These are phyloP conservation scores for Erebia aethiops DNA, from an alignment of 2,888 invertebrate species.

Conservation along the genomic window DNA sequence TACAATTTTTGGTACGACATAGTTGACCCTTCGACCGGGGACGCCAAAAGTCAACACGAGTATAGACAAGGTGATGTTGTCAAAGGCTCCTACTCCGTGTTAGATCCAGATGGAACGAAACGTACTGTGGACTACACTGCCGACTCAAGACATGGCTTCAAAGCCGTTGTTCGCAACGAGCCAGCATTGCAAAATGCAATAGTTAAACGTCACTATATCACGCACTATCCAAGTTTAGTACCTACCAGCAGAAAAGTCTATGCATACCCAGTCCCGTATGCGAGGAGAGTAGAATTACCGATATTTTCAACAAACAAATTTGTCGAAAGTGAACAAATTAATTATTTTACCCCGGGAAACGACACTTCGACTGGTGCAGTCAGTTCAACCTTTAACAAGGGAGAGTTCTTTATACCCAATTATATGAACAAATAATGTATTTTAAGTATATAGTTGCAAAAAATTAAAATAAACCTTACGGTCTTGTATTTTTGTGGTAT, in stretches of 20 bases:
- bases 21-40: slow-evolving; percentile 81
- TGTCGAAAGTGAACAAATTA: slow-evolving; percentile 35
- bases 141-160: slow-evolving; percentile 79
- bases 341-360: slow-evolving; percentile 62
- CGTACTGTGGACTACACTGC: slow-evolving; percentile 75
- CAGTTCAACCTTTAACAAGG: slow-evolving; percentile 44
- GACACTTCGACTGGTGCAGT: slow-evolving; percentile 46
- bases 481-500: slow-evolving; percentile 39
- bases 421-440: slow-evolving; percentile 28
- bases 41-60: slow-evolving; percentile 73
- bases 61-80: slow-evolving; percentile 67
- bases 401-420: slow-evolving; percentile 63
- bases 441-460: neutral
- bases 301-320: slow-evolving; percentile 40
- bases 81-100: slow-evolving; percentile 68
- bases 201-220: slow-evolving; percentile 22
- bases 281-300: slow-evolving; percentile 32
- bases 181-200: slow-evolving; percentile 44
- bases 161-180: slow-evolving; percentile 76
- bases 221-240: slow-evolving; percentile 8
- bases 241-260: slow-evolving; percentile 21
- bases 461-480: neutral
- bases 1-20: slow-evolving; percentile 75
- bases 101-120: slow-evolving; percentile 75
- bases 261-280: slow-evolving; percentile 21